Evolutionary conservation across 2,888 invertebrate species (phyloP).

Genomic region (Noctua janthina): DNA sequence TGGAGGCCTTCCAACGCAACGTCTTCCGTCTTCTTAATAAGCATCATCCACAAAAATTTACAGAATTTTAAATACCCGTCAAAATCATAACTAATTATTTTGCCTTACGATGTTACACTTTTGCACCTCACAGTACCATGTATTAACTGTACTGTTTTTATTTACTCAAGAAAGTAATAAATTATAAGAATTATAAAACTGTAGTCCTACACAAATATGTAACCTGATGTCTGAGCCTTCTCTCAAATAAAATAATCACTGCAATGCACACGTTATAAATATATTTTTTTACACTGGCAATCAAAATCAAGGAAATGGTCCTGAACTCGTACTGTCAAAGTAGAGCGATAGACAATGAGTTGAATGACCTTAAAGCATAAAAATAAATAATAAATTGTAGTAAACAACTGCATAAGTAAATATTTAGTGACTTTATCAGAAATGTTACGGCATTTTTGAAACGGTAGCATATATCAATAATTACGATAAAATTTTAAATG

Average conservation of each 20-base stretch:
- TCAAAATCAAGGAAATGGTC: constrained; percentile 11
- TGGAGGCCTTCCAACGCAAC: too few relatives aligned
- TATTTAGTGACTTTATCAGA: constrained; percentile 1
- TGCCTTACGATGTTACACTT: background rate
- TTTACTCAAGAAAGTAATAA: background rate
- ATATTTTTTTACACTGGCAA: constrained; percentile 11
- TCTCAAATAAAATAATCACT: constrained; percentile 26
- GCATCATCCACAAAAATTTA: too few relatives aligned
- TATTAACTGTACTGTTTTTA: background rate
- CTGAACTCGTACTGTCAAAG: constrained; percentile 16
- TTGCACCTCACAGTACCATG: background rate
- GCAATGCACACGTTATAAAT: constrained; percentile 23
- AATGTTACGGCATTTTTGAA: background rate
- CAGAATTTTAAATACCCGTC: too few relatives aligned
- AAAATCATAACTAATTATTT: background rate
- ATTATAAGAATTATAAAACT: background rate
- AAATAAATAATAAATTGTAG: constrained; percentile 31
- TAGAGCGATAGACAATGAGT: constrained; percentile 13
- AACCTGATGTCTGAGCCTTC: constrained; percentile 14
- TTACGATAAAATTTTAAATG: too few relatives aligned
- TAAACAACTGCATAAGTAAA: constrained; percentile 1
- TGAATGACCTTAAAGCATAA: constrained; percentile 25
- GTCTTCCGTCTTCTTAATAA: too few relatives aligned
- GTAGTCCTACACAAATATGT: background rate
- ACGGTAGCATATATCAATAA: background rate